These are phyloP conservation scores for Pecten maximus DNA, from an alignment of 2,888 invertebrate genomes.

Conservation along the genomic window DNA sequence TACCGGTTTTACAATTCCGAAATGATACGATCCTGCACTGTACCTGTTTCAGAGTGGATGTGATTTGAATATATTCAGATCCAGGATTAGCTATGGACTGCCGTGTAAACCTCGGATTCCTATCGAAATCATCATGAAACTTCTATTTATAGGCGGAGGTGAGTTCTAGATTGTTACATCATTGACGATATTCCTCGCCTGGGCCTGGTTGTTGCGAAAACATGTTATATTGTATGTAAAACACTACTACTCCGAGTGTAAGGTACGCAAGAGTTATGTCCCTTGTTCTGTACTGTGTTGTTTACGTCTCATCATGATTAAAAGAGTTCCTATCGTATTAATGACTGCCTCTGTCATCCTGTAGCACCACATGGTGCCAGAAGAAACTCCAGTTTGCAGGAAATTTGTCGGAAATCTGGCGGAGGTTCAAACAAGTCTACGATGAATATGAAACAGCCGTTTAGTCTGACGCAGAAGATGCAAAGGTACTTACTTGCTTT, in stretches of 20 bases:
- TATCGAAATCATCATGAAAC: neutral
- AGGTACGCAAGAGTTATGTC: no score
- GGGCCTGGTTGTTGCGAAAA: no score
- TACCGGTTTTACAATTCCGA: no score
- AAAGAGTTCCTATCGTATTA: neutral
- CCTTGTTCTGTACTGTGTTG: no score
- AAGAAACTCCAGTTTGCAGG: slow-evolving; percentile 46
- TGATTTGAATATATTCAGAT: neutral
- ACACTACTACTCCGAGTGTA: no score
- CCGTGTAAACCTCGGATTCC: neutral
- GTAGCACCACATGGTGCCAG: slow-evolving; percentile 46
- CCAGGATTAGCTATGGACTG: neutral
- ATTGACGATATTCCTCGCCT: no score
- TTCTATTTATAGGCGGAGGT: neutral
- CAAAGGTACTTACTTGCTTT: slow-evolving; percentile 44
- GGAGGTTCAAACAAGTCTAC: slow-evolving; percentile 53
- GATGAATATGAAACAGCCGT: slow-evolving; percentile 50
- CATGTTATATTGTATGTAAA: no score
- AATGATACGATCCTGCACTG: no score
- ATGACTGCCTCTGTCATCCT: neutral
- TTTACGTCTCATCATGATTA: neutral
- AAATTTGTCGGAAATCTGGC: slow-evolving; percentile 54
- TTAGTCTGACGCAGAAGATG: slow-evolving; percentile 42
- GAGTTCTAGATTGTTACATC: no score
- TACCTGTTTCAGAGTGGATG: neutral